These are phyloP conservation scores for Empidonax alnorum DNA, from an alignment of 2,113 vertebrate genomes.

Conservation along the genomic window DNA sequence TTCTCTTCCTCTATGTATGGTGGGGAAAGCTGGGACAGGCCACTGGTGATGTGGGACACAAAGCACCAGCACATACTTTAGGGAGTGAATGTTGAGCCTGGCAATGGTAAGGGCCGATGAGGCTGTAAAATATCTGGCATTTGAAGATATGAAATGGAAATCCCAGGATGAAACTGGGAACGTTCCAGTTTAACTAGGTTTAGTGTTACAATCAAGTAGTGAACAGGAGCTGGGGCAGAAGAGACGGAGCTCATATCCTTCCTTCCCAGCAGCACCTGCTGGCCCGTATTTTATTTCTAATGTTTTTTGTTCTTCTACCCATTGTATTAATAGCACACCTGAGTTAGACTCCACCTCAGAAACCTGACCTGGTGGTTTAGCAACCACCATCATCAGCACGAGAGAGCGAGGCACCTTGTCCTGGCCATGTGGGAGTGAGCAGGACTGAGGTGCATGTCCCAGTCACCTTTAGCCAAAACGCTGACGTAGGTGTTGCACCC, in stretches of 20 bases:
- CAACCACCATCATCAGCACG: neutral
- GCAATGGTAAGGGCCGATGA: neutral
- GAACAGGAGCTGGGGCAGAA: neutral
- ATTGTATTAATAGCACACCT: neutral
- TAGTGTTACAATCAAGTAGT: neutral
- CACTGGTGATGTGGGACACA: neutral
- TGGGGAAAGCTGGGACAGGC: neutral
- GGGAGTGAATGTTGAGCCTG: neutral
- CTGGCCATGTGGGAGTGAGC: neutral
- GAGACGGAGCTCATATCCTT: neutral
- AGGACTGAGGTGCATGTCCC: neutral
- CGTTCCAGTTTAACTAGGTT: neutral
- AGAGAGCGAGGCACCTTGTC: neutral
- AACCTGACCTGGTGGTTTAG: neutral
- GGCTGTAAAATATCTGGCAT: neutral
- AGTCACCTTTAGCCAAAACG: neutral
- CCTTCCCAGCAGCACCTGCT: neutral
- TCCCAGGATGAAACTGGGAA: neutral
- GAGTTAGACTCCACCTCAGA: neutral
- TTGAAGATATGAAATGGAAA: neutral
- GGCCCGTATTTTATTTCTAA: neutral
- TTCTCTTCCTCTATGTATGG: neutral
- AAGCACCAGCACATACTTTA: neutral
- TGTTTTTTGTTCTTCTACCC: neutral
- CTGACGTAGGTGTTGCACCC: neutral